A percentile compares a stretch with the other conserved stretches of the same genome.
Conservation (phyloP, 2,888 invertebrate genomes). For the Deilephila elpenor region DNA sequence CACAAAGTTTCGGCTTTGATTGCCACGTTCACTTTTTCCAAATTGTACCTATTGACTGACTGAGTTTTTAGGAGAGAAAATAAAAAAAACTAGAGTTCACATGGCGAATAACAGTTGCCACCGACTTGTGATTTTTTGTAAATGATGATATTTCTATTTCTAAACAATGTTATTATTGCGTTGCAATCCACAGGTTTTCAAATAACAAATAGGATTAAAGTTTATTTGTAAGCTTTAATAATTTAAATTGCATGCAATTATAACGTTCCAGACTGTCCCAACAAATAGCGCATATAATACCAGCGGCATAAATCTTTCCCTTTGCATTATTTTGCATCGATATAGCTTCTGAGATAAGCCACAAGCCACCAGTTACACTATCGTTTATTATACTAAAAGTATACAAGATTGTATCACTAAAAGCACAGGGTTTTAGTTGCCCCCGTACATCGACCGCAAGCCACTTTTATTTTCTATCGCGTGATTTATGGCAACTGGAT, state of each 20-base stretch:
- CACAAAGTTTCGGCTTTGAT: neutral
- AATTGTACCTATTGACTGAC: neutral
- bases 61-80: neutral
- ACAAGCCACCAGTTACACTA: neutral
- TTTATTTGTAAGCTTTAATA: too few relatives aligned
- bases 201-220: too few relatives aligned
- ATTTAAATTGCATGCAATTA: neutral
- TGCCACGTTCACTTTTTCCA: neutral
- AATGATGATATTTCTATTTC: neutral
- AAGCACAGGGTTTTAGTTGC: neutral
- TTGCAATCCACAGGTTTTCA: too few relatives aligned
- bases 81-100: too few relatives aligned
- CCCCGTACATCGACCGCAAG: neutral
- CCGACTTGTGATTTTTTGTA: neutral
- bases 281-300: neutral
- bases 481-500: neutral
- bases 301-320: neutral
- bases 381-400: neutral
- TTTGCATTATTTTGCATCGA: conserved; percentile 1
- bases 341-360: neutral
- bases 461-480: conserved; percentile 2
- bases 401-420: neutral
- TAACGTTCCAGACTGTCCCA: neutral
- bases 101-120: too few relatives aligned
- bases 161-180: too few relatives aligned